These are phyloP conservation scores for Pegea sp. DNA, from an alignment of 23 tunicate genomes.

Conservation along the genomic window DNA sequence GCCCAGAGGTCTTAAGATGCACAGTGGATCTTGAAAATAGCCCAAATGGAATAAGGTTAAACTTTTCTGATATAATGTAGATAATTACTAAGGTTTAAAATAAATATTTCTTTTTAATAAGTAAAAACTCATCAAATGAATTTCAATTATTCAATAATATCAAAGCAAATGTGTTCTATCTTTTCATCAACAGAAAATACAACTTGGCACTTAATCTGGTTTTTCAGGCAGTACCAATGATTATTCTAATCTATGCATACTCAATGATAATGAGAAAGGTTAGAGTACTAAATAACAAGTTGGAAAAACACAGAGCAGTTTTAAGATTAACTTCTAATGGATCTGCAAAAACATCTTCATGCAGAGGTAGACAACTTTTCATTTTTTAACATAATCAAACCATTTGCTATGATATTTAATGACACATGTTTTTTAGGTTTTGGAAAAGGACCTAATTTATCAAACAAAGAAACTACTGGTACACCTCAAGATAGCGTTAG, in stretches of 20 bases:
- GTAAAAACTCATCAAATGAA: too few relatives aligned
- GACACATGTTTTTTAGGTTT: too few relatives aligned
- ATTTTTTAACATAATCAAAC: too few relatives aligned
- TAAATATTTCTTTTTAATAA: too few relatives aligned
- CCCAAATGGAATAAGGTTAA: neutral
- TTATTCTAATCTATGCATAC: constrained; percentile 27
- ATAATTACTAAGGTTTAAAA: too few relatives aligned
- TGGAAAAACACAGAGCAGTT: constrained; percentile 27
- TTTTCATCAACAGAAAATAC: constrained; percentile 25
- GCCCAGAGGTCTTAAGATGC: neutral
- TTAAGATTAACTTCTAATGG: constrained; percentile 7
- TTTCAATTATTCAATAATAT: too few relatives aligned
- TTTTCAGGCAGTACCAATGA: constrained; percentile 64
- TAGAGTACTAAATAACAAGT: constrained; percentile 18
- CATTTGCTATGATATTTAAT: too few relatives aligned
- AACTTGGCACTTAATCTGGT: constrained; percentile 33
- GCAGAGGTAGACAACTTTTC: constrained; percentile 9
- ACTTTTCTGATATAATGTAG: neutral
- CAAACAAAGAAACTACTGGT: too few relatives aligned
- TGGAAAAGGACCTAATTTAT: too few relatives aligned
- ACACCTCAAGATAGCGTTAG: too few relatives aligned
- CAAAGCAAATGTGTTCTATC: too few relatives aligned
- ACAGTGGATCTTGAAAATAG: neutral
- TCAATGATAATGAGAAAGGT: constrained; percentile 55
- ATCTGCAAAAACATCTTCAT: constrained; percentile 3